phyloP scores from a whole-genome alignment of 2,888 invertebrate genomes.

The Ichneumoninae sp. region DNA sequence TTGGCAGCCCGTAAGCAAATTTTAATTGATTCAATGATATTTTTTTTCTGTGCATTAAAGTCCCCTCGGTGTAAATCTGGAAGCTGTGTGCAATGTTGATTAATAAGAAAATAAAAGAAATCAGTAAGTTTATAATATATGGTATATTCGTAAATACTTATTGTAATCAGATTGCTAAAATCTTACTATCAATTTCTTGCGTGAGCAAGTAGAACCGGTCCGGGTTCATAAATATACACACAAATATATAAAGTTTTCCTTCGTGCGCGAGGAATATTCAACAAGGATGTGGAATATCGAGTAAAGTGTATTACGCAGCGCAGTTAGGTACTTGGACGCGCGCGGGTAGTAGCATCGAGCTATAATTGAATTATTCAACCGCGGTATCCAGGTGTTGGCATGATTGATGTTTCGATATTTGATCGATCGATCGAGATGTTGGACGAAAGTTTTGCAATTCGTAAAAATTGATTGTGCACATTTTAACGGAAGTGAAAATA shows the following conservation, averaged over 20 bases:
- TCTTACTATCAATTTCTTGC: too few relatives aligned
- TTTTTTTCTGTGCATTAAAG: background rate
- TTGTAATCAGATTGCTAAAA: too few relatives aligned
- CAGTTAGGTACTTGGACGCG: background rate
- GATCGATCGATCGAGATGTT: background rate
- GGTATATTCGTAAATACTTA: too few relatives aligned
- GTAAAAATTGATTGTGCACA: background rate
- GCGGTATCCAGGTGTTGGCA: background rate
- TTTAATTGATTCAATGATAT: too few relatives aligned
- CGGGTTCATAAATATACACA: background rate
- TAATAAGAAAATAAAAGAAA: background rate
- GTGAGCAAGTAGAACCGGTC: too few relatives aligned
- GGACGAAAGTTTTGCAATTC: background rate
- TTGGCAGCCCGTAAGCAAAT: too few relatives aligned
- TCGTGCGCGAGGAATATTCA: background rate
- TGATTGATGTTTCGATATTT: conserved; percentile 23
- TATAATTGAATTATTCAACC: conserved; percentile 24
- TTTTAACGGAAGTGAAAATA: background rate
- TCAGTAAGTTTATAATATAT: too few relatives aligned
- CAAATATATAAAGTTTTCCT: background rate
- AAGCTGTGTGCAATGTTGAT: background rate
- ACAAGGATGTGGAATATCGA: background rate
- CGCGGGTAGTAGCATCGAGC: background rate
- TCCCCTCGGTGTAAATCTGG: background rate
- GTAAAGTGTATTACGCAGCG: background rate